These are phyloP conservation scores for Cercocebus atys DNA, from an alignment of 2,113 vertebrate genomes.

Conservation along the genomic window DNA sequence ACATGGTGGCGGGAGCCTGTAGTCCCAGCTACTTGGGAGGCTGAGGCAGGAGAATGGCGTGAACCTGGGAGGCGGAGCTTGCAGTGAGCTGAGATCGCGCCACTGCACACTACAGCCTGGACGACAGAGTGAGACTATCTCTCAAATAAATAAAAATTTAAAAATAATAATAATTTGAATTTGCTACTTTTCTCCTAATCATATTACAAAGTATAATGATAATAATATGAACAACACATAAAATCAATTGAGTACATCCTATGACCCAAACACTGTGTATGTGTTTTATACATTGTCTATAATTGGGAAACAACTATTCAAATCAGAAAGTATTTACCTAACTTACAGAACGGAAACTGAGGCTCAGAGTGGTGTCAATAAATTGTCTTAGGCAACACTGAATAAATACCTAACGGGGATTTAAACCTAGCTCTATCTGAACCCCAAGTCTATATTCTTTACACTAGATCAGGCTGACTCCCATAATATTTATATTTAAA, in stretches of 20 bases:
- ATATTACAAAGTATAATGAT: background rate
- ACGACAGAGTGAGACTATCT: too few relatives aligned
- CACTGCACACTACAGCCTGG: too few relatives aligned
- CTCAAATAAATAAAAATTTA: too few relatives aligned
- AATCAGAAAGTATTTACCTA: background rate
- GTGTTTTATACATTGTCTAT: background rate
- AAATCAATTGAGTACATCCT: background rate
- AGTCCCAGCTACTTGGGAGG: too few relatives aligned
- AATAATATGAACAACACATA: background rate
- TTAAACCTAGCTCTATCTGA: background rate
- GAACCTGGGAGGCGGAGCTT: too few relatives aligned
- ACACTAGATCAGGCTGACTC: background rate
- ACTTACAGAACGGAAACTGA: background rate
- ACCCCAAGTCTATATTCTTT: background rate
- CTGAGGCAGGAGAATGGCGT: too few relatives aligned
- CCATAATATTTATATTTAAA: background rate
- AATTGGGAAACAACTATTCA: background rate
- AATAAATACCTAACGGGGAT: background rate
- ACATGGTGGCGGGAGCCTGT: too few relatives aligned
- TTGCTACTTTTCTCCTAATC: background rate
- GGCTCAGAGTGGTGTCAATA: background rate
- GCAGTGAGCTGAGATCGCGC: too few relatives aligned
- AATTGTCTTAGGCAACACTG: background rate
- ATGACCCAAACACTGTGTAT: too few relatives aligned
- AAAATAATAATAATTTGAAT: background rate